A percentile compares a stretch with the other conserved stretches of the same genome.
Evolutionary conservation across 1,140 invertebrate species (phyloP).

Genomic region (Frieseomelitta varia): DNA sequence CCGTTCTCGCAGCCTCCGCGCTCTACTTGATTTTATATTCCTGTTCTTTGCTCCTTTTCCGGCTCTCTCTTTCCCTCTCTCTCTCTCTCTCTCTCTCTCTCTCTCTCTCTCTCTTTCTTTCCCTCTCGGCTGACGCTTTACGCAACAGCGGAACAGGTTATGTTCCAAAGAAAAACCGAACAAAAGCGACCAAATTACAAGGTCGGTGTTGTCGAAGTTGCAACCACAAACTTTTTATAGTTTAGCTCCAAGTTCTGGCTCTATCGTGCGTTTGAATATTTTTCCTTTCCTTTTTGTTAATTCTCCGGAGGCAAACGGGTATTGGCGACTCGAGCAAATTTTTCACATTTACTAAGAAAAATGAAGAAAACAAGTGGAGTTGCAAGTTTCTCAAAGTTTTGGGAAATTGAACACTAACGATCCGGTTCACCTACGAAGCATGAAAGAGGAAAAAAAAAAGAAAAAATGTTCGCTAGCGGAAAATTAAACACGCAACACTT

Average conservation of each 20-base stretch:
- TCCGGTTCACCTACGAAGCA: background rate
- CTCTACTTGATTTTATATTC: constrained; percentile 2
- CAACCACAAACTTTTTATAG: background rate
- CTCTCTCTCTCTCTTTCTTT: background rate
- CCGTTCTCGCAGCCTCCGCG: background rate
- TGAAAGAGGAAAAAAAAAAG: background rate
- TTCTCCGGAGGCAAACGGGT: too few relatives aligned
- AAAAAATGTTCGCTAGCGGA: background rate
- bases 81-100: background rate
- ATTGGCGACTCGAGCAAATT: too few relatives aligned
- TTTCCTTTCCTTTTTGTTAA: too few relatives aligned
- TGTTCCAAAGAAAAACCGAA: background rate
- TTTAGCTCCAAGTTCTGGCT: background rate
- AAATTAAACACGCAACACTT: background rate
- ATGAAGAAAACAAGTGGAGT: too few relatives aligned
- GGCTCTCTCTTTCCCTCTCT: background rate
- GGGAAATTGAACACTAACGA: background rate
- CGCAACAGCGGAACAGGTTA: background rate
- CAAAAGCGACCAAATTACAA: background rate
- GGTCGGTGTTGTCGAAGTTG: background rate
- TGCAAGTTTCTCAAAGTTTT: background rate
- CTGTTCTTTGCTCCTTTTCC: background rate
- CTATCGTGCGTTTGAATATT: background rate
- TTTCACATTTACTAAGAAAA: too few relatives aligned
- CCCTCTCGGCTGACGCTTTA: background rate